Percentiles rank a stretch among this genome's conserved stretches.
Conservation (phyloP, 2,888 invertebrate genomes). For the Crossocerus cetratus region DNA sequence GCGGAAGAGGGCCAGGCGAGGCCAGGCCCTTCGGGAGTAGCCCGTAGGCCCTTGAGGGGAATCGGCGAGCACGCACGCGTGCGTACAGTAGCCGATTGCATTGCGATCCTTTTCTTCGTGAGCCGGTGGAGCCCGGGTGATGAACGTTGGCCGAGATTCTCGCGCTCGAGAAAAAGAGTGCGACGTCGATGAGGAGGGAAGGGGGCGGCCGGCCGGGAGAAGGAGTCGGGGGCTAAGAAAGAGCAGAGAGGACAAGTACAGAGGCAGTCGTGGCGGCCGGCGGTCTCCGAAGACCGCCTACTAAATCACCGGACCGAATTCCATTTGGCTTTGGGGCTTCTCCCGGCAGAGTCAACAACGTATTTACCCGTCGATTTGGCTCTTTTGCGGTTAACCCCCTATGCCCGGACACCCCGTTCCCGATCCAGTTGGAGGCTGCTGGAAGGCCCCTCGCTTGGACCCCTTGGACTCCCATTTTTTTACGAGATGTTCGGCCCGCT, state of each 20-base stretch:
- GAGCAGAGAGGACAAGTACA: slow-evolving; percentile 13
- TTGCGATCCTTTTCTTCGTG: slow-evolving; percentile 36
- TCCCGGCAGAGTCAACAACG: slow-evolving; percentile 72
- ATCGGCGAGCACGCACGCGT: slow-evolving; percentile 57
- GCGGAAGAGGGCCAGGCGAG: slow-evolving; percentile 21
- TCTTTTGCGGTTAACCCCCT: slow-evolving; percentile 69
- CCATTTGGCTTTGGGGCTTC: slow-evolving; percentile 72
- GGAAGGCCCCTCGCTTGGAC: slow-evolving; percentile 24
- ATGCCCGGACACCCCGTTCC: slow-evolving; percentile 3
- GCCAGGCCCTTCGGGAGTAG: slow-evolving; percentile 19
- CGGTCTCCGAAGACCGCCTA: slow-evolving; percentile 71
- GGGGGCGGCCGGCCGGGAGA: slow-evolving; percentile 12
- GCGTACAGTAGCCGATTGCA: slow-evolving; percentile 58
- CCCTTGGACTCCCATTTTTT: slow-evolving; percentile 24
- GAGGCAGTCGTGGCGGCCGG: slow-evolving; percentile 64
- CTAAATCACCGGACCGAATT: slow-evolving; percentile 74
- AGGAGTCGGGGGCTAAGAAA: background rate
- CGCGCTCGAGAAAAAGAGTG: slow-evolving; percentile 27
- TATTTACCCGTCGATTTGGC: slow-evolving; percentile 74
- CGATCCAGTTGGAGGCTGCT: slow-evolving; percentile 19
- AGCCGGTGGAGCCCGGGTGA: slow-evolving; percentile 28
- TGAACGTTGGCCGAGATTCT: slow-evolving; percentile 33
- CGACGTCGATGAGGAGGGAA: slow-evolving; percentile 10
- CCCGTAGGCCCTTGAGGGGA: slow-evolving; percentile 29
- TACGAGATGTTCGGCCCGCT: slow-evolving; percentile 24